Evolutionary conservation across 53 echinoderm and acorn worm genomes (phyloP), one percentile per base, ranked within the genome.

Genomic region (Paelopatides confundens): DNA sequence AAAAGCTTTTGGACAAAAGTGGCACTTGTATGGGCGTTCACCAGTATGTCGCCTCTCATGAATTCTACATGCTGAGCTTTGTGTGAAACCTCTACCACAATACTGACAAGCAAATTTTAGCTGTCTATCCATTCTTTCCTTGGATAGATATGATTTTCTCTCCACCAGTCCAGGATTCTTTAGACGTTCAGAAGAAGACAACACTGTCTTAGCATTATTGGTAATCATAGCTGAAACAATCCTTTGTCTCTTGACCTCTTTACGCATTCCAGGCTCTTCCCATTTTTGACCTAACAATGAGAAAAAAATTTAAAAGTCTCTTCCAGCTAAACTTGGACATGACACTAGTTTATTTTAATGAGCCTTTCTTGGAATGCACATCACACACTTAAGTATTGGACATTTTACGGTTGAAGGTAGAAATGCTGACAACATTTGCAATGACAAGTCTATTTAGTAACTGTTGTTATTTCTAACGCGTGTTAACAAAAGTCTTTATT

Each of bases 41-140:
- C 90, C 90, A 0, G 85, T 85, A 30, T 90, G 90, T 27, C 85
- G 90, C 37, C 85, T 49, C 13, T 90, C 90, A 66, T 90, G 90
- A 65, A 85, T 85, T 66, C 85, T 90, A 17, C 85, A 69, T 13
- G 85, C 77, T 0, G 90, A 85, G 47, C 85, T 85, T 66, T 90
- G 85, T 1, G 85, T 85, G 65, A 90, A 90, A 48, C 85, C 51
- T 50, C 85, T 85, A 29, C 90, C 90, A 66, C 90, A 90, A 18
- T 85, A 48, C 35, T 46, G 21, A 51, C 90, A 90, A 8, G 74
- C 47, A 46, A 85, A 85, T 14, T 77, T 58, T n/a, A 58, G 6
- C 24, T n/a, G 21, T 21, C 58, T 58, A 58, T 58, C 58, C 5
- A 1, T 58, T 58, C 24, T 58, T 14, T 48, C 48, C 48, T 48